Percentiles rank a stretch among this genome's conserved stretches.
These are phyloP conservation scores for Anastrepha obliqua DNA, from an alignment of 1,140 invertebrate species.

Conservation along the genomic window DNA sequence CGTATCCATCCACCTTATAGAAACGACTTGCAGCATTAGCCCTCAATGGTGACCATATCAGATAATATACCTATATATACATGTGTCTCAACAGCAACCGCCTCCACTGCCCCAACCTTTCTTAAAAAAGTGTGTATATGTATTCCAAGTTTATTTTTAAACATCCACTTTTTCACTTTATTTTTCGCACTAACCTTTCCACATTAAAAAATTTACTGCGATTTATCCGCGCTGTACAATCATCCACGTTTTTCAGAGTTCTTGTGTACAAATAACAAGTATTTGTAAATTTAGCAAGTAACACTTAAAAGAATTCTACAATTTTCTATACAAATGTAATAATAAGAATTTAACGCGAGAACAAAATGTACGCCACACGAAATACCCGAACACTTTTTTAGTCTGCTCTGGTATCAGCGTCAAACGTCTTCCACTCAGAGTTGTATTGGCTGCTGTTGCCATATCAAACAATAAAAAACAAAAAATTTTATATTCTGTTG, in stretches of 20 bases:
- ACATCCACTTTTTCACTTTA: constrained; percentile 24
- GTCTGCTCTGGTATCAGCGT: constrained; percentile 35
- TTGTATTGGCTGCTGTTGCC: neutral
- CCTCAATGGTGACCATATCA: neutral
- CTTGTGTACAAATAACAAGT: neutral
- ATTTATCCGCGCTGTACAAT: neutral
- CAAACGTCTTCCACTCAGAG: neutral
- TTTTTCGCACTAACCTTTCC: constrained; percentile 33
- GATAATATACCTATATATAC: constrained; percentile 1
- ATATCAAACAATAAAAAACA: neutral
- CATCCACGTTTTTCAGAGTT: neutral
- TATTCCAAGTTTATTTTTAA: constrained; percentile 30
- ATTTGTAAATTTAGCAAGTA: no score
- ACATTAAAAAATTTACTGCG: neutral
- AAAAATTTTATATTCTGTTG: no score
- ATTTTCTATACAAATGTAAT: neutral
- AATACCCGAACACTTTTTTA: neutral
- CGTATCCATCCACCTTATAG: neutral
- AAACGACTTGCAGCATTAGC: neutral
- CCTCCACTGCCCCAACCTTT: neutral
- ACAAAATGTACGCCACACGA: neutral
- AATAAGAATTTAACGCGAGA: constrained; percentile 5
- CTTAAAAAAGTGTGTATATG: constrained; percentile 15
- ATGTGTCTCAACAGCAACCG: neutral
- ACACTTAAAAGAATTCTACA: no score